Evolutionary conservation across 2,797 vertebrate species (phyloP).

Genomic region (Sebastes hopkinsi): DNA sequence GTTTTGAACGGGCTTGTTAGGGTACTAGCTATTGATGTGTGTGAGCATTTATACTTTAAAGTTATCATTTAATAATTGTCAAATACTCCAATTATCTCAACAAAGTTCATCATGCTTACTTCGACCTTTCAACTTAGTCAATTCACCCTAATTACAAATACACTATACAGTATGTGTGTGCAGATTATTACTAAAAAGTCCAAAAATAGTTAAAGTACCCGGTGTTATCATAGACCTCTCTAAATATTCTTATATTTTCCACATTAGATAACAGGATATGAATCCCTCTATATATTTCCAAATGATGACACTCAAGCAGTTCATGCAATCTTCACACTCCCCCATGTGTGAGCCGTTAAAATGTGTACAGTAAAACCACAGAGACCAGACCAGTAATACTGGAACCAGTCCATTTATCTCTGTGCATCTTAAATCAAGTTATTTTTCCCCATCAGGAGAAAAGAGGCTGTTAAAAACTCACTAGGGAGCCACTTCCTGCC

Average conservation of each 20-base stretch:
- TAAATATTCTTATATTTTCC: neutral
- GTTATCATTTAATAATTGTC: neutral
- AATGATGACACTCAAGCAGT: constrained; percentile 1
- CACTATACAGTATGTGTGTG: neutral
- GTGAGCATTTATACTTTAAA: neutral
- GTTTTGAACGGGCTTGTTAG: neutral
- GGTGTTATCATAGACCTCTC: neutral
- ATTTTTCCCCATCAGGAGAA: constrained; percentile 40
- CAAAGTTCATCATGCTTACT: neutral
- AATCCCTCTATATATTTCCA: constrained; percentile 3
- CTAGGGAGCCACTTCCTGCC: constrained; percentile 58
- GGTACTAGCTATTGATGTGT: neutral
- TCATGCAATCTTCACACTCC: constrained; percentile 25
- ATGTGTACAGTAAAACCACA: constrained; percentile 21
- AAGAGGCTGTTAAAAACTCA: constrained; percentile 61
- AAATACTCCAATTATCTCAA: neutral
- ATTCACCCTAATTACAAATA: neutral
- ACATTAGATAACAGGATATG: constrained; percentile 3
- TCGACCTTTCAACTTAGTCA: neutral
- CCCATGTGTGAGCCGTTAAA: constrained; percentile 30
- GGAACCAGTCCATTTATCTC: constrained; percentile 48
- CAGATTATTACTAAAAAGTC: neutral
- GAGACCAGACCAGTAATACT: constrained; percentile 29
- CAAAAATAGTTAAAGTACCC: neutral
- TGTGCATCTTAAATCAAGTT: constrained; percentile 59